Percentiles rank a stretch among this genome's conserved stretches.
These are phyloP conservation scores for Pollachius pollachius DNA, from an alignment of 2,113 vertebrate genomes.

Conservation along the genomic window DNA sequence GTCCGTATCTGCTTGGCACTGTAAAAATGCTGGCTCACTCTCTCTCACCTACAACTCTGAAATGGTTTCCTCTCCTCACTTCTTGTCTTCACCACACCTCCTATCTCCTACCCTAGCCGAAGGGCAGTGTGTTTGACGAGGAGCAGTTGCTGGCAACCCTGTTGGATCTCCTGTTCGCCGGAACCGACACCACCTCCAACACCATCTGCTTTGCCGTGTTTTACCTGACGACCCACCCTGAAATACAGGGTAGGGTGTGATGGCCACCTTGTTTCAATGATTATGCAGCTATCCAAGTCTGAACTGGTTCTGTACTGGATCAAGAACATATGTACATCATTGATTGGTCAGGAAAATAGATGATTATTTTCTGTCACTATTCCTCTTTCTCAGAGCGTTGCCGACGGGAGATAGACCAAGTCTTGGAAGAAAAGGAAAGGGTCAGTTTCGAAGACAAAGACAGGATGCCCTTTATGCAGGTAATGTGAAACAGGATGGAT, in stretches of 20 bases:
- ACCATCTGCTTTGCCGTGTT: slow-evolving; percentile 45
- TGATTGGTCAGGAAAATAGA: no score
- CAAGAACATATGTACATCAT: no score
- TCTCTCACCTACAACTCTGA: no score
- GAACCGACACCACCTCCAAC: slow-evolving; percentile 54
- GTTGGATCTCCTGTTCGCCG: slow-evolving; percentile 35
- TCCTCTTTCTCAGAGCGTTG: slow-evolving; percentile 4
- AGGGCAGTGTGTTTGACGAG: slow-evolving; percentile 24
- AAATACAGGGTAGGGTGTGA: slow-evolving; percentile 41
- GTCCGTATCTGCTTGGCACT: no score
- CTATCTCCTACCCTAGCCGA: no score
- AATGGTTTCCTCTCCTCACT: no score
- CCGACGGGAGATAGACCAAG: slow-evolving; percentile 51
- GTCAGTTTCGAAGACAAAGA: slow-evolving; percentile 49
- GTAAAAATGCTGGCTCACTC: no score
- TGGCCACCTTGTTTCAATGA: not conserved
- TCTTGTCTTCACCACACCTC: no score
- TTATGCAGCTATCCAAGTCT: no score
- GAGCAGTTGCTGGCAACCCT: slow-evolving; percentile 21
- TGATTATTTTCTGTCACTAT: no score
- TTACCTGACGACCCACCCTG: slow-evolving; percentile 46
- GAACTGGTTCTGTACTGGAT: no score
- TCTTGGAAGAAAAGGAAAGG: slow-evolving; percentile 33
- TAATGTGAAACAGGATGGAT: slow-evolving; percentile 12
- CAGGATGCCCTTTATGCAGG: slow-evolving; percentile 51